phyloP scores from a whole-genome alignment of 2,888 invertebrate species.

The Drepana falcataria region DNA sequence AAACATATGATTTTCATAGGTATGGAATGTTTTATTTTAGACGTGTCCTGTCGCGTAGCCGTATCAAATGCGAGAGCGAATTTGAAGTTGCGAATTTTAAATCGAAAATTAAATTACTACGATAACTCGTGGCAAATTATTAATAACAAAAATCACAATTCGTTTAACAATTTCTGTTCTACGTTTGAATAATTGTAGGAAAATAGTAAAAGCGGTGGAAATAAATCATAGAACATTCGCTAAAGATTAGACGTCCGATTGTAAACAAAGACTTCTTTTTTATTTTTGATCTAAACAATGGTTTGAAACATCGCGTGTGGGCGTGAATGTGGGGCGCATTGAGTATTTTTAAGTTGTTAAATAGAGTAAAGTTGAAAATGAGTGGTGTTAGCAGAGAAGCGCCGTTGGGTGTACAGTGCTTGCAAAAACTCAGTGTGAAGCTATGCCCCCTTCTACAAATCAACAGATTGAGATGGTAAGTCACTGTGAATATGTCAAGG shows the following conservation, averaged over 20 bases:
- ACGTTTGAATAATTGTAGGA: neutral
- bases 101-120: neutral
- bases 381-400: conserved; percentile 76
- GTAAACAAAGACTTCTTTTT: conserved; percentile 40
- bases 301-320: conserved; percentile 8
- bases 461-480: conserved; percentile 83
- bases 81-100: neutral
- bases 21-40: neutral
- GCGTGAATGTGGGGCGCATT: conserved; percentile 34
- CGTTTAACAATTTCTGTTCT: neutral
- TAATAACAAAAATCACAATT: neutral
- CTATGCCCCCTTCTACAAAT: conserved; percentile 80
- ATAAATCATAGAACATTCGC: conserved; percentile 1
- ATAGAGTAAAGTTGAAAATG: conserved; percentile 65
- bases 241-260: conserved; percentile 7
- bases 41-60: neutral
- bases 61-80: too few relatives aligned
- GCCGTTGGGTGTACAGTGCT: conserved; percentile 81
- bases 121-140: neutral
- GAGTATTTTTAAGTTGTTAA: conserved; percentile 22
- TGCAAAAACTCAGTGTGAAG: conserved; percentile 73
- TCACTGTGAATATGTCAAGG: conserved; percentile 12
- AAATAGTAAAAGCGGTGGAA: conserved; percentile 2
- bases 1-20: too few relatives aligned
- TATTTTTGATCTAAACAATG: conserved; percentile 18